Conservation (phyloP, 2,888 invertebrate genomes). For the Drosophila cognata region DNA sequence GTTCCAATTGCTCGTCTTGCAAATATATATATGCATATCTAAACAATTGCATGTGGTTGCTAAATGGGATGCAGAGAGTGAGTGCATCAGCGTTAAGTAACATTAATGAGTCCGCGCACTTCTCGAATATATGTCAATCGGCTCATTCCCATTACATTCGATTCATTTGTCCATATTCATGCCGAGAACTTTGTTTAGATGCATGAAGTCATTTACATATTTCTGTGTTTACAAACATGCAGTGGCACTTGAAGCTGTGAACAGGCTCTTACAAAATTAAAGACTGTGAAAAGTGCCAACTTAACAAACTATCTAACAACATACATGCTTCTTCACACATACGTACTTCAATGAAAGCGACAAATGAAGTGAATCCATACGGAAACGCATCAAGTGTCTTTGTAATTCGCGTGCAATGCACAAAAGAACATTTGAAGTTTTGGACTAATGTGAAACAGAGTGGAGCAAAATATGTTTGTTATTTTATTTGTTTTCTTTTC, state of each 20-base stretch:
- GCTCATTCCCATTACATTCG: conserved; percentile 51
- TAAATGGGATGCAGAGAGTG: conserved; percentile 57
- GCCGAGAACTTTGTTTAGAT: conserved; percentile 18
- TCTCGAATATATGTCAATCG: conserved; percentile 65
- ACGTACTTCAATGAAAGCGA: conserved; percentile 49
- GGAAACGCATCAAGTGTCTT: conserved; percentile 51
- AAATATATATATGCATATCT: conserved; percentile 6
- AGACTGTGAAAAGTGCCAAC: conserved; percentile 44
- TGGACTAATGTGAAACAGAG: not conserved
- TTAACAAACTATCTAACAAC: conserved; percentile 32
- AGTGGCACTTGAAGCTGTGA: conserved; percentile 50
- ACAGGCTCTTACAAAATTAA: conserved; percentile 38
- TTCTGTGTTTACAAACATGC: conserved; percentile 42
- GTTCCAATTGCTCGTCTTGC: not conserved
- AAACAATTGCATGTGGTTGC: conserved; percentile 20
- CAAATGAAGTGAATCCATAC: conserved; percentile 50
- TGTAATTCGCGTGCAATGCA: conserved; percentile 32
- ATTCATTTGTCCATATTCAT: conserved; percentile 28
- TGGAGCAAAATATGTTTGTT: not conserved
- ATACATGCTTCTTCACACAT: conserved; percentile 17
- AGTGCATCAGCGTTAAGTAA: conserved; percentile 61
- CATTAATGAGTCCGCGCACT: conserved; percentile 64
- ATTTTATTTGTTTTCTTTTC: not conserved
- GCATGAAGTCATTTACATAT: conserved; percentile 3
- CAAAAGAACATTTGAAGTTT: conserved; percentile 42